Percentiles rank a stretch among this genome's conserved stretches.
phyloP scores from a whole-genome alignment of 2,797 vertebrate genomes.

The Sardinella longiceps region DNA sequence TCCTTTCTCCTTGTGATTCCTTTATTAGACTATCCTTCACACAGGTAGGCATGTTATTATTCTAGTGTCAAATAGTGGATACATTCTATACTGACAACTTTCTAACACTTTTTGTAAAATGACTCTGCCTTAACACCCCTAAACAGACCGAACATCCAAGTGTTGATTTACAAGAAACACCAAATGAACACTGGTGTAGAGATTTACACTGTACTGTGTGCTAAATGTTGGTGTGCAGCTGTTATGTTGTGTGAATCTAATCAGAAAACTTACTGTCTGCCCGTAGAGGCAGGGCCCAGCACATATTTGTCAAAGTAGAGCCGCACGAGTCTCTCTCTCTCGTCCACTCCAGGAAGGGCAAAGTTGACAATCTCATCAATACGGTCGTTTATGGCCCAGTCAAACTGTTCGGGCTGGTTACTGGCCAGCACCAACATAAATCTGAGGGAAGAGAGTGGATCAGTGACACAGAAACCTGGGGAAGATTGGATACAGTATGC shows the following conservation, averaged over 20 bases:
- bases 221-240: not conserved
- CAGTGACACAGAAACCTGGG: not conserved
- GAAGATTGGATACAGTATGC: not conserved
- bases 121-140: not conserved
- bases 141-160: not conserved
- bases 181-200: not conserved
- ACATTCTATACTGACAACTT: not conserved
- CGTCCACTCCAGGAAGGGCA: slow-evolving; percentile 82
- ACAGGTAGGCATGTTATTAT: not conserved
- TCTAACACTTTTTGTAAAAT: not conserved
- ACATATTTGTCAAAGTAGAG: slow-evolving; percentile 95
- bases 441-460: slow-evolving; percentile 62
- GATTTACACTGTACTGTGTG: not conserved
- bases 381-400: slow-evolving; percentile 97
- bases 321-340: slow-evolving; percentile 90
- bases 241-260: not conserved
- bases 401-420: slow-evolving; percentile 97
- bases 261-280: slow-evolving; percentile 87
- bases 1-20: not conserved
- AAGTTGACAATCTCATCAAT: slow-evolving; percentile 97
- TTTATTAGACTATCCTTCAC: not conserved
- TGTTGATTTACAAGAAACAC: not conserved
- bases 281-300: slow-evolving; percentile 90
- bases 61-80: not conserved
- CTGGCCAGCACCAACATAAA: slow-evolving; percentile 98